Evolutionary conservation across 2,113 vertebrate genomes (phyloP), one percentile per base, ranked within the genome.

Genomic region (Terrapene triunguis): DNA sequence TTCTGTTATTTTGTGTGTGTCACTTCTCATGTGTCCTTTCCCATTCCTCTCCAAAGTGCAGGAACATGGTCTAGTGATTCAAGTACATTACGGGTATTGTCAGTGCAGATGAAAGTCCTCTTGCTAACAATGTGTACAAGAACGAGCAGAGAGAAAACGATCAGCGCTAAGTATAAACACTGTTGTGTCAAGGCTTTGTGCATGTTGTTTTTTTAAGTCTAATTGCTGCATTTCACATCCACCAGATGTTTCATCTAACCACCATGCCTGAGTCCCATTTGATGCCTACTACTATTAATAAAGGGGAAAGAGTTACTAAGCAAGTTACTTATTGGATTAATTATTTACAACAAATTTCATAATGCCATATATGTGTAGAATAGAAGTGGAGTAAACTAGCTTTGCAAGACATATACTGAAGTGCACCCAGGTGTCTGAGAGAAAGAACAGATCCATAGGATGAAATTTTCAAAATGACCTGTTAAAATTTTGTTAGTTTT

Each of bases 341-440:
- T 22, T 3, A 32, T 65, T 51, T 90, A 25, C 8, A 78, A 54
- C 5, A 62, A 74, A 92, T 8, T 10, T 3, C 4, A 2, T 42
- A 44, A 88, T 90, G 81, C 42, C 9, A 4, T 86, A n/a, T 4
- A 90, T 86, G 10, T 0, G 0, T 1, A 87, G 2, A 65, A 22
- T 50, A 42, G 80, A 95, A 82, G 81, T 54, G 47, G 32, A 10
- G 5, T 53, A 32, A 55, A 3, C 2, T 42, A 47, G 8, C 12
- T 59, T 92, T 47, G 5, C 9, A 10, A 19, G 1, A 0, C 1
- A 59, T 25, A 25, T 44, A 21, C 19, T 42, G 7, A 76, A 76
- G 22, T 78, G 42, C 25, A 44, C 24, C 22, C 42, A 44, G 74
- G 42, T 27, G 11, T 44, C 74, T 78, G 24, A 78, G 25, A 47